Conservation (phyloP, 2,888 invertebrate genomes). For the Cylindroiulus punctatus region DNA sequence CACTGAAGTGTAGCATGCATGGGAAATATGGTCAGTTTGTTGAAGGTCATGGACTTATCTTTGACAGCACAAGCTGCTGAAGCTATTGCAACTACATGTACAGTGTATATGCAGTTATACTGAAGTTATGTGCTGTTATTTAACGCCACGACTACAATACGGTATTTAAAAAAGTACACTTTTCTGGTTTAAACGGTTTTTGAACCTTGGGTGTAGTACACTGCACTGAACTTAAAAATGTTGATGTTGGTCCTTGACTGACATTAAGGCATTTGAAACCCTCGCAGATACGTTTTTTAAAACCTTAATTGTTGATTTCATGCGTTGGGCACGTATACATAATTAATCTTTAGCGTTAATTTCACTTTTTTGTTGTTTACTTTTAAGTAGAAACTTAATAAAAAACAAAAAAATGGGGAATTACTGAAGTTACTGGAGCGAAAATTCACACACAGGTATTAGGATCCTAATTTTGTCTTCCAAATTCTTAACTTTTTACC, state of each 20-base stretch:
- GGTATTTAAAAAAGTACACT: background rate
- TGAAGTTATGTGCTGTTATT: too few species aligned
- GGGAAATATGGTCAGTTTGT: background rate
- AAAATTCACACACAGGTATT: background rate
- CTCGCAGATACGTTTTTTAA: background rate
- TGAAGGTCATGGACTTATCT: background rate
- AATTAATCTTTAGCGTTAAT: conserved; percentile 9
- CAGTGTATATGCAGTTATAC: too few species aligned
- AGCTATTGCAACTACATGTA: too few species aligned
- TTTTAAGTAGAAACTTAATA: background rate
- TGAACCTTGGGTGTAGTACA: background rate
- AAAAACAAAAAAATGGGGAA: background rate
- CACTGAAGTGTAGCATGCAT: background rate
- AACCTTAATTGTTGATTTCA: background rate
- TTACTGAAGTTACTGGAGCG: background rate
- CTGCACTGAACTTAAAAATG: too few species aligned
- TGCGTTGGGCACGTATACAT: background rate
- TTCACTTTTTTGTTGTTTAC: background rate
- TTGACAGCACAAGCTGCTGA: too few species aligned
- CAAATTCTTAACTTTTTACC: background rate
- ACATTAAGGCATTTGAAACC: background rate
- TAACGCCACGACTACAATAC: too few species aligned
- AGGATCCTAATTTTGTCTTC: too few species aligned
- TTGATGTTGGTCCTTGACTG: background rate
- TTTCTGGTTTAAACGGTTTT: background rate